phyloP scores from a whole-genome alignment of 2,113 vertebrate species.

The Zosterops japonicus region DNA sequence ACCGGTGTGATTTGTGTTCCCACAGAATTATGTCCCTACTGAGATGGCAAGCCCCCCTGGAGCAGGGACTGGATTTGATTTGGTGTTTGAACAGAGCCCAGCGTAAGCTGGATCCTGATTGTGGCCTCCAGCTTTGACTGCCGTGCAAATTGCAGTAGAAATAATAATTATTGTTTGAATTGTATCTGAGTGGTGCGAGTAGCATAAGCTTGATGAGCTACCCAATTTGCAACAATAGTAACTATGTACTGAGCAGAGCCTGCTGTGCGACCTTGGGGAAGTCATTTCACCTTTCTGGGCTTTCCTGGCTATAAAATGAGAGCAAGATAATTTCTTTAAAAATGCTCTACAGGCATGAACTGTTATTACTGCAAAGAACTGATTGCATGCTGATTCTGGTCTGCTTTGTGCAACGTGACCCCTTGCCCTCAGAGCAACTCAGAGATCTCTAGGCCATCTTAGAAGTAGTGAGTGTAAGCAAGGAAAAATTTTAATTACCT shows the following conservation, averaged over 20 bases:
- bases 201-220: constrained; percentile 22
- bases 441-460: not conserved
- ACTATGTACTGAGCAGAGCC: not conserved
- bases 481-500: not conserved
- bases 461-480: not conserved
- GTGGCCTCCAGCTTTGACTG: constrained; percentile 33
- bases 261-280: constrained; percentile 34
- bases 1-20: not conserved
- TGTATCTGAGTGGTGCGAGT: constrained; percentile 38
- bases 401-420: not conserved
- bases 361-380: not conserved
- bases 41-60: not conserved
- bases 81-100: not conserved
- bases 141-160: not conserved
- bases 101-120: not conserved
- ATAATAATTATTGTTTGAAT: constrained; percentile 43
- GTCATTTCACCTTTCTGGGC: constrained; percentile 26
- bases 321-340: constrained; percentile 11
- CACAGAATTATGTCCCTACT: not conserved
- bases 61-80: not conserved
- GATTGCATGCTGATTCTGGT: not conserved
- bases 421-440: not conserved
- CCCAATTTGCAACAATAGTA: not conserved
- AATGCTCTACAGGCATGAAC: not conserved
- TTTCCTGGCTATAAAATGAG: not conserved